Evolutionary conservation across 2,888 invertebrate species (phyloP).

Genomic region (Rhogogaster chlorosoma): DNA sequence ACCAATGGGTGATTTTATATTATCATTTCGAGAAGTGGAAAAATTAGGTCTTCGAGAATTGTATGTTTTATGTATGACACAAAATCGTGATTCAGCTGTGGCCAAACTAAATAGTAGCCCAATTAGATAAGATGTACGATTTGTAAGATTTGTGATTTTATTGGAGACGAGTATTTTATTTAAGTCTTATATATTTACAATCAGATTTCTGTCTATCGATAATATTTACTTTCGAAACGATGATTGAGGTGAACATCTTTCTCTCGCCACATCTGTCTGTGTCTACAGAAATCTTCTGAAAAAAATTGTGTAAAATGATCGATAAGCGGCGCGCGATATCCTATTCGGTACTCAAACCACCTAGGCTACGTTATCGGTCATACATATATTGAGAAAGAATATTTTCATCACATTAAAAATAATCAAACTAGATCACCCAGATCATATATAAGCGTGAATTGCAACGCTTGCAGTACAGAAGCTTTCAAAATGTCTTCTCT

Average conservation of each 20-base stretch:
- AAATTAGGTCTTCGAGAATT: background rate
- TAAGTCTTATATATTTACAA: background rate
- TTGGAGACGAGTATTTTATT: background rate
- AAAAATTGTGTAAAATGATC: constrained; percentile 28
- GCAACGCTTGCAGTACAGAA: background rate
- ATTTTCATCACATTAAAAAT: constrained; percentile 4
- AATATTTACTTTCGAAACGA: background rate
- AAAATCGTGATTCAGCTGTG: background rate
- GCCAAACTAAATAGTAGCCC: constrained; percentile 3
- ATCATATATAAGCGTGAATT: constrained; percentile 32
- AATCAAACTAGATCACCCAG: constrained; percentile 2
- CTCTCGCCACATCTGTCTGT: background rate
- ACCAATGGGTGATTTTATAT: background rate
- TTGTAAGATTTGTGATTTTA: background rate
- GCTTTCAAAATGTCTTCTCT: background rate
- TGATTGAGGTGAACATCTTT: background rate
- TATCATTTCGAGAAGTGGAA: background rate
- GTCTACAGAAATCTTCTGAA: background rate
- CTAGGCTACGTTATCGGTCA: background rate
- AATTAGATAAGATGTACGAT: constrained; percentile 1
- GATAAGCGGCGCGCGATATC: constrained; percentile 20
- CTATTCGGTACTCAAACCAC: background rate
- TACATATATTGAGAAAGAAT: constrained; percentile 16
- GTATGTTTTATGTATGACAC: background rate
- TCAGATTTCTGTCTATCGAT: background rate